phyloP scores from a whole-genome alignment of 2,888 invertebrate species.

The Apodemia duryi region DNA sequence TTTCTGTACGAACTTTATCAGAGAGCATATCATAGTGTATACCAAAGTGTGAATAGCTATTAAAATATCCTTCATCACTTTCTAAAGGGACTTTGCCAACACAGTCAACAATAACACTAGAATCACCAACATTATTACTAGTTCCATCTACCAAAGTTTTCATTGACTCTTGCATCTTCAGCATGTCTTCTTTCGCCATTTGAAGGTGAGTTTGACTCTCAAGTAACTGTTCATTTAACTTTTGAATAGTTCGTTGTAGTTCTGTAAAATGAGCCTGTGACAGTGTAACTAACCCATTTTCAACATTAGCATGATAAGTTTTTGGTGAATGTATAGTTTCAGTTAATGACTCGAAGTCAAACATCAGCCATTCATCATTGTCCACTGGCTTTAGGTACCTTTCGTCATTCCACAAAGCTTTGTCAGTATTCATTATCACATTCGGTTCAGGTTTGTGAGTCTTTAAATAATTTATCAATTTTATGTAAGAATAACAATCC shows the following conservation, averaged over 20 bases:
- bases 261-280: conserved; percentile 81
- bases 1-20: conserved; percentile 91
- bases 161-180: conserved; percentile 80
- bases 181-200: conserved; percentile 80
- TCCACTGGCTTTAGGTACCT: conserved; percentile 87
- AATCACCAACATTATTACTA: conserved; percentile 35
- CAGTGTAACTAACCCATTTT: conserved; percentile 80
- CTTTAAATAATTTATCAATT: conserved; percentile 89
- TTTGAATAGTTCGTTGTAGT: conserved; percentile 79
- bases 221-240: conserved; percentile 75
- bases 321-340: conserved; percentile 60
- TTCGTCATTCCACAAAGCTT: conserved; percentile 85
- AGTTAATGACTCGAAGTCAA: conserved; percentile 81
- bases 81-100: conserved; percentile 74
- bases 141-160: conserved; percentile 72
- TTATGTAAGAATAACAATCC: conserved; percentile 90
- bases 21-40: conserved; percentile 97
- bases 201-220: conserved; percentile 80
- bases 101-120: conserved; percentile 48
- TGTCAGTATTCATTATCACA: conserved; percentile 71
- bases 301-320: conserved; percentile 79
- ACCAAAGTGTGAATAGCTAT: conserved; percentile 92
- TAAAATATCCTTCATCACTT: conserved; percentile 88
- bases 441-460: conserved; percentile 79
- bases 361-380: conserved; percentile 91